A percentile compares a stretch with the other conserved stretches of the same genome.
Evolutionary conservation across 2,113 vertebrate genomes (phyloP).

Genomic region (Cebidichthys violaceus): DNA sequence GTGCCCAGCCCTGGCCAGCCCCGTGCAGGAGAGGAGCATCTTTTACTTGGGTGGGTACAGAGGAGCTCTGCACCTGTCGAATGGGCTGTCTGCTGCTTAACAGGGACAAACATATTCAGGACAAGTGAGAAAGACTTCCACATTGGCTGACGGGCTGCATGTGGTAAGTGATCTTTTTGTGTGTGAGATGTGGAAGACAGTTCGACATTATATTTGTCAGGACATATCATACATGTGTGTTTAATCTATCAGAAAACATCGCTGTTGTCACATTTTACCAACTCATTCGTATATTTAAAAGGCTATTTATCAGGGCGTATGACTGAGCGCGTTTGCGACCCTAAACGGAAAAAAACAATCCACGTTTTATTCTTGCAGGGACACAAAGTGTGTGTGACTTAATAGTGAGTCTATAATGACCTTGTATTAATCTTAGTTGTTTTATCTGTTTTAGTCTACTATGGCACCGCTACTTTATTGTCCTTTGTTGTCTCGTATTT

Average conservation of each 20-base stretch:
- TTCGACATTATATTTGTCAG: not conserved
- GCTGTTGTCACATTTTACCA: not conserved
- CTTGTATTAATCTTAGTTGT: not conserved
- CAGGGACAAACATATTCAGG: constrained; percentile 22
- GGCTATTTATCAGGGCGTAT: not conserved
- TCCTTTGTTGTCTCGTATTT: not conserved
- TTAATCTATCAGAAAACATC: not conserved
- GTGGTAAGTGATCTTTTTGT: constrained; percentile 55
- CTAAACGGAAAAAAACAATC: not conserved
- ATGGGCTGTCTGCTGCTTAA: constrained; percentile 33
- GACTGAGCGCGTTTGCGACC: not conserved
- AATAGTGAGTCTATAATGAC: not conserved
- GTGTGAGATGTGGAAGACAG: constrained; percentile 10
- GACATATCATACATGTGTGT: constrained; percentile 9
- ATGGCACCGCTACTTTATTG: not conserved
- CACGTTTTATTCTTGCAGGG: constrained; percentile 1
- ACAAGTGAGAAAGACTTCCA: constrained; percentile 45
- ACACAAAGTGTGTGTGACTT: constrained; percentile 23
- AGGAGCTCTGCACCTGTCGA: constrained; percentile 64
- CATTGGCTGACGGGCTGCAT: constrained; percentile 19
- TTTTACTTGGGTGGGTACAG: constrained; percentile 26
- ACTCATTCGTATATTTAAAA: not conserved
- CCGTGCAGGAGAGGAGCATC: constrained; percentile 59
- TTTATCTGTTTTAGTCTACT: not conserved
- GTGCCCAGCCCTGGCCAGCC: constrained; percentile 42